Evolutionary conservation across 2,113 vertebrate genomes (phyloP).

Genomic region (Protobothrops flavoviridis): DNA sequence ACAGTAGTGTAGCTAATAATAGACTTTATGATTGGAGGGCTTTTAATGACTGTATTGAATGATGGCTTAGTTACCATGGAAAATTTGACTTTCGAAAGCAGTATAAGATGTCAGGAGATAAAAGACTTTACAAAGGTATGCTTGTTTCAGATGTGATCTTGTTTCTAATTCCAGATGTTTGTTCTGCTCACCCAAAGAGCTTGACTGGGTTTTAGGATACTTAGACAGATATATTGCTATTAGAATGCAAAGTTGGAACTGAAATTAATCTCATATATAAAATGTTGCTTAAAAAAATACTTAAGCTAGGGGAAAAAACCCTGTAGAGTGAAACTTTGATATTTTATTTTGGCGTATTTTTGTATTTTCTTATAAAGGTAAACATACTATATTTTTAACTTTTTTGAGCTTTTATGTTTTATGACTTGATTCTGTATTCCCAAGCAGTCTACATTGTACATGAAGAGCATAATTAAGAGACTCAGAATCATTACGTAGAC

Average conservation of each 20-base stretch:
- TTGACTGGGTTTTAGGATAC: constrained; percentile 12
- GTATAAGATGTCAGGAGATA: constrained; percentile 53
- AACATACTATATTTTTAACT: neutral
- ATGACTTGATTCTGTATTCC: neutral
- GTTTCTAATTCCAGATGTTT: constrained; percentile 64
- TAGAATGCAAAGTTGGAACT: constrained; percentile 28
- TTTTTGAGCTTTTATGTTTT: neutral
- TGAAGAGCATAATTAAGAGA: neutral
- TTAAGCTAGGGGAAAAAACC: neutral
- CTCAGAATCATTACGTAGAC: neutral
- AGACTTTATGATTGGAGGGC: constrained; percentile 36
- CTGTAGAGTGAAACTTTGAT: neutral
- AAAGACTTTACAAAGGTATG: constrained; percentile 65
- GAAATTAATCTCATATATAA: constrained; percentile 22
- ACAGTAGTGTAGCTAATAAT: constrained; percentile 40
- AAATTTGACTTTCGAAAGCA: constrained; percentile 47
- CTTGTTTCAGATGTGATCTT: constrained; percentile 66
- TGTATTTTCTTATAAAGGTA: neutral
- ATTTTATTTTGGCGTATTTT: neutral
- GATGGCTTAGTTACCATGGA: constrained; percentile 49
- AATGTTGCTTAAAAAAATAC: constrained; percentile 20
- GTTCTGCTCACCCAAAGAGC: constrained; percentile 50
- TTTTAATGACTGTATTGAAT: constrained; percentile 55
- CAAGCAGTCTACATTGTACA: neutral
- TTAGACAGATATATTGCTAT: constrained; percentile 30